These are phyloP conservation scores for Drosophila melanosoma DNA, from an alignment of 2,888 invertebrate genomes.

Conservation along the genomic window DNA sequence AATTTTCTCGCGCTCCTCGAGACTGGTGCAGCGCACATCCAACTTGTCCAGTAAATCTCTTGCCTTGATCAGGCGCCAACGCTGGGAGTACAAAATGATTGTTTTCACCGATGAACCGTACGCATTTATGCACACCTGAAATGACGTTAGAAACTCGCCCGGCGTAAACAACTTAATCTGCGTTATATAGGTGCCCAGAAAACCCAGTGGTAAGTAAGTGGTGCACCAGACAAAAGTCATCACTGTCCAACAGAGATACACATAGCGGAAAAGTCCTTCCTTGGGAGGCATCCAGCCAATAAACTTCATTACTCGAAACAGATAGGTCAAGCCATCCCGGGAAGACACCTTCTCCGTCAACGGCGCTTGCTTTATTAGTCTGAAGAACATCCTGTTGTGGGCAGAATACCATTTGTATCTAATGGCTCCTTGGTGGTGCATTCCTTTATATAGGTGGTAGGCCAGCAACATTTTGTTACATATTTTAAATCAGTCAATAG, in stretches of 20 bases:
- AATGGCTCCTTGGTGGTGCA: neutral
- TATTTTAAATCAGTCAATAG: conserved; percentile 51
- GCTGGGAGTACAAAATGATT: conserved; percentile 51
- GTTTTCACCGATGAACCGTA: conserved; percentile 68
- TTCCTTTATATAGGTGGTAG: conserved; percentile 48
- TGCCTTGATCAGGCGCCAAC: conserved; percentile 58
- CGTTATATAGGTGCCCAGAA: conserved; percentile 61
- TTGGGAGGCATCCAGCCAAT: conserved; percentile 65
- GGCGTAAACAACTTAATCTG: conserved; percentile 61
- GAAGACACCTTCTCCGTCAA: conserved; percentile 45
- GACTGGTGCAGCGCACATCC: conserved; percentile 56
- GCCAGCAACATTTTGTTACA: conserved; percentile 21
- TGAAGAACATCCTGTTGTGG: conserved; percentile 58
- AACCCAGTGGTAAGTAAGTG: conserved; percentile 57
- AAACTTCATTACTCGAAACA: conserved; percentile 60
- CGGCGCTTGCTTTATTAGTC: conserved; percentile 52
- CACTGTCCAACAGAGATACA: conserved; percentile 57
- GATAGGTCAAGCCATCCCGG: conserved; percentile 59
- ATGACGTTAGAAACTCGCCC: conserved; percentile 71
- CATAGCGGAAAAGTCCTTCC: conserved; percentile 42
- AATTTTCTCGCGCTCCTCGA: conserved; percentile 61
- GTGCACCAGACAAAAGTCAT: conserved; percentile 45
- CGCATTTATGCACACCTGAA: conserved; percentile 70
- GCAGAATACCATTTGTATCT: neutral
- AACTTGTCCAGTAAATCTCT: conserved; percentile 59